phyloP scores from a whole-genome alignment of 37 sponge, comb jelly and placozoan genomes.

The Beroe ovata region DNA sequence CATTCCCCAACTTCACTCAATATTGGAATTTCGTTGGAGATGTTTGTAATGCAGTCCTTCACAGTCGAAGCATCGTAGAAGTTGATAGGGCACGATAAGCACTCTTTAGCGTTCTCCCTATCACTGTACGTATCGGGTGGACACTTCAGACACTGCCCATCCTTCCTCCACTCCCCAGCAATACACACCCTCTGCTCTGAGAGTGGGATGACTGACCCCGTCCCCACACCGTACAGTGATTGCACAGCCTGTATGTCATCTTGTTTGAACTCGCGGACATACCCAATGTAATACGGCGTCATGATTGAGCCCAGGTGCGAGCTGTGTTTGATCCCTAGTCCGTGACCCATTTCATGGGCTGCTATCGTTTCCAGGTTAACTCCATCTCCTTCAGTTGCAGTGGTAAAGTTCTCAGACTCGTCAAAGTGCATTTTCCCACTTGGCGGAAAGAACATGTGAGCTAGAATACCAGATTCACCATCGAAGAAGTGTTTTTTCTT shows the following conservation, averaged over 20 bases:
- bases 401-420: conserved; percentile 32
- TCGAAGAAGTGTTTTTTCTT: neutral
- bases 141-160: neutral
- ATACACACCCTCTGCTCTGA: neutral
- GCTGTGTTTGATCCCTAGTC: conserved; percentile 57
- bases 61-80: neutral
- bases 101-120: neutral
- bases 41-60: neutral
- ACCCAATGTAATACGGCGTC: conserved; percentile 21
- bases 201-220: neutral
- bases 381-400: neutral
- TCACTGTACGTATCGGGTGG: neutral
- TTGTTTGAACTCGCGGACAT: neutral
- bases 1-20: neutral
- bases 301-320: neutral
- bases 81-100: neutral
- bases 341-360: conserved; percentile 62
- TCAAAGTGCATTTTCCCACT: conserved; percentile 54
- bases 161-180: neutral
- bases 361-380: conserved; percentile 1
- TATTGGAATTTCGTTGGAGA: neutral
- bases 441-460: conserved; percentile 46
- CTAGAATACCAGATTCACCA: conserved; percentile 15
- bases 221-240: conserved; percentile 23
- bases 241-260: conserved; percentile 27